Evolutionary conservation across 2,113 vertebrate species (phyloP), one percentile per base, ranked within the genome.

Genomic region (Dolichallabes microphthalmus): DNA sequence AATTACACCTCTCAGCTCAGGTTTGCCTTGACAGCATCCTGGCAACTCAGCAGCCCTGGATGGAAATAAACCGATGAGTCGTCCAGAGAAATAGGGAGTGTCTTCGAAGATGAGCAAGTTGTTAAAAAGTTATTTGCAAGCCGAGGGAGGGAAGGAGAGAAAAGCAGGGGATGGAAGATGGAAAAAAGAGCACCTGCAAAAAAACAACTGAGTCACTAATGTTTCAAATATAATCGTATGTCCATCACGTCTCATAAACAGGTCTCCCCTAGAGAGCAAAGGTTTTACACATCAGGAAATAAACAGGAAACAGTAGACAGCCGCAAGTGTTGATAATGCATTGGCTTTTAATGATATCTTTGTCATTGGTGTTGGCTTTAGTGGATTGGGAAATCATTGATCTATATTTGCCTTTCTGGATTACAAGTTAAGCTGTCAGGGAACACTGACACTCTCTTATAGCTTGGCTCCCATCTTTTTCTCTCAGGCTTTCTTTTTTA

Each of bases 361-460:
- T n/a, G 58, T 66, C 30, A 66, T 61, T 45, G n/a, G 66, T 12
- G 27, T 39, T 71, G 14, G 22, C n/a, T 58, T 30, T 20, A 53
- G 73, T 50, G n/a, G 63, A 64, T 74, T 79, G 85, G 68, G 71
- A 82, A 78, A 5, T 81, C 68, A 88, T 86, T 88, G 71, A 88
- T 84, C 84, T 77, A 20, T 66, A 39, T 20, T 50, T 52, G 15
- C 52, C 14, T 71, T 32, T 64, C 30, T 66, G 61, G 1, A 13
- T 88, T 71, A 80, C 85, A 85, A 64, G 57, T 57, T 66, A 60
- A 7, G 50, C 74, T 79, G 79, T 80, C 32, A 87, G 63, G 58
- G 53, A 82, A 50, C 74, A 76, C 76, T 55, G 83, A 82, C 57
- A 45, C 57, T 35, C 78, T 55, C 45, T 86, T 50, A 12, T 30